These are phyloP conservation scores for Ernsta delagoae DNA, from an alignment of 2,888 invertebrate genomes.

Conservation along the genomic window DNA sequence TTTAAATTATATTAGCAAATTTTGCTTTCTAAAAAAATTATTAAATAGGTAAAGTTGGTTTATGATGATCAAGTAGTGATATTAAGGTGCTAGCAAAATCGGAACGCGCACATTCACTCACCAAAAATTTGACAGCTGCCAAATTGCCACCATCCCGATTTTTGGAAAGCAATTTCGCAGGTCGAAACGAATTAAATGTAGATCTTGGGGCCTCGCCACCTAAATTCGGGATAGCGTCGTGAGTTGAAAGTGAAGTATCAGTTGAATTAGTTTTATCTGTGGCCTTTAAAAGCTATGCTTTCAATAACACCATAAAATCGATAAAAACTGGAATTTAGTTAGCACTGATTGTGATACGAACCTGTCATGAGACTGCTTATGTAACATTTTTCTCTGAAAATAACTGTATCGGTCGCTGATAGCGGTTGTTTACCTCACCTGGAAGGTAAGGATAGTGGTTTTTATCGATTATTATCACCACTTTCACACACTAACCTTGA, in stretches of 20 bases:
- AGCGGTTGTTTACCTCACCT: constrained; percentile 68
- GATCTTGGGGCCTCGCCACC: constrained; percentile 68
- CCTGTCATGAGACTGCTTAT: constrained; percentile 81
- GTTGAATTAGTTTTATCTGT: constrained; percentile 56
- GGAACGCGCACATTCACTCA: constrained; percentile 34
- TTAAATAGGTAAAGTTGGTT: too few relatives aligned
- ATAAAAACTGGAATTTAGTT: constrained; percentile 57
- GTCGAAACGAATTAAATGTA: constrained; percentile 76
- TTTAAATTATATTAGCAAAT: too few relatives aligned
- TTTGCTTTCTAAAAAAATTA: too few relatives aligned
- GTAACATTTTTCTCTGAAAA: constrained; percentile 77
- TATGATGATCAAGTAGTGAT: too few relatives aligned
- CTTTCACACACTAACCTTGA: constrained; percentile 63
- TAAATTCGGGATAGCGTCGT: constrained; percentile 63
- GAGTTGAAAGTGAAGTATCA: constrained; percentile 75
- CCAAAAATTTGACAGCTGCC: constrained; percentile 41
- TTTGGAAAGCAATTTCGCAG: constrained; percentile 42
- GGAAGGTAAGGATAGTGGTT: constrained; percentile 68
- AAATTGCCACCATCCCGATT: constrained; percentile 47
- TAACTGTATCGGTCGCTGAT: constrained; percentile 63
- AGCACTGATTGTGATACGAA: constrained; percentile 49
- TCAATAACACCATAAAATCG: constrained; percentile 64
- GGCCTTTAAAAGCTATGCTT: constrained; percentile 61
- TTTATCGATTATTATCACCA: constrained; percentile 40
- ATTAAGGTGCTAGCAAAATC: too few relatives aligned